Conservation (phyloP, 2,113 vertebrate genomes). For the Abramis brama region DNA sequence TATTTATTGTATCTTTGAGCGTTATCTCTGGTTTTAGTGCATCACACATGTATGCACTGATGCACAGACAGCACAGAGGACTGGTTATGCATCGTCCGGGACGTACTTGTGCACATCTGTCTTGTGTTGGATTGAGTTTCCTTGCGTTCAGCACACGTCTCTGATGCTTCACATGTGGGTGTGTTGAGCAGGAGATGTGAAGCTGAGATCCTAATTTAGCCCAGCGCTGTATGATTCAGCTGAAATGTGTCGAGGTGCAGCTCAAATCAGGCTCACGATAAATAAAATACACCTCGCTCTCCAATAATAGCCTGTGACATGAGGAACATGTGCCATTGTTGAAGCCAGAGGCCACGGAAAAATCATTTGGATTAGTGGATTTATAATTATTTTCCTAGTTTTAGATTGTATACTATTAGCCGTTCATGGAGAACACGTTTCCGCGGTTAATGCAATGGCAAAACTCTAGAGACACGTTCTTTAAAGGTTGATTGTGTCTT, state of each 20-base stretch:
- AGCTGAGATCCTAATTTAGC: conserved; percentile 7
- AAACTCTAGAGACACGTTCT: too few relatives aligned
- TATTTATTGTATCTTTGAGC: background rate
- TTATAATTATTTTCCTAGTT: conserved; percentile 21
- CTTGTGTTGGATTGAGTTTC: background rate
- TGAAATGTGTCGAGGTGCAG: background rate
- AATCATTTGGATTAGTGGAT: conserved; percentile 31
- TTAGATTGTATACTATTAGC: background rate
- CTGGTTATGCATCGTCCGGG: background rate
- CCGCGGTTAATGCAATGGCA: too few relatives aligned
- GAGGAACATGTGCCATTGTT: background rate
- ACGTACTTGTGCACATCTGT: conserved; percentile 2
- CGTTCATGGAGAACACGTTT: too few relatives aligned
- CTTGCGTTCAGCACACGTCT: background rate
- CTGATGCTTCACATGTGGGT: conserved; percentile 14
- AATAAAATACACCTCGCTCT: background rate
- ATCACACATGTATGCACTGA: too few relatives aligned
- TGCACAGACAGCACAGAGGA: background rate
- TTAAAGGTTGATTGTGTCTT: too few relatives aligned
- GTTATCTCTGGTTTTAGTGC: background rate
- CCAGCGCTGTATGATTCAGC: background rate
- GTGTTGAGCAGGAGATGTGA: background rate
- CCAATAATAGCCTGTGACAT: conserved; percentile 20
- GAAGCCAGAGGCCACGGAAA: background rate
- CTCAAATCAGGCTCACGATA: background rate